Conservation (phyloP, 2,888 invertebrate genomes). For the Patella pellucida region DNA sequence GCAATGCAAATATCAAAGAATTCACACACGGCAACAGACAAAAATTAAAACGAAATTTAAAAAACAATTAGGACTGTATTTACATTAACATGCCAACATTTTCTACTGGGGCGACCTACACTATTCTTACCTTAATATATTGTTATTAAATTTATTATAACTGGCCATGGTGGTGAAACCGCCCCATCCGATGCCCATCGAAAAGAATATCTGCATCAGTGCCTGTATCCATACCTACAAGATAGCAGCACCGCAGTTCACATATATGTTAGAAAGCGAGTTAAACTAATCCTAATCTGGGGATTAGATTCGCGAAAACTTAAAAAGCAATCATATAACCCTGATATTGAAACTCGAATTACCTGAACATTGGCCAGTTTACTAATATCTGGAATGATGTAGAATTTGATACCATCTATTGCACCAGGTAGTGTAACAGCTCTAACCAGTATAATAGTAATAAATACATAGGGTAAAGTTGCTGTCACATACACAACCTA, state of each 20-base stretch:
- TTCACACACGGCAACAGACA: too few species aligned
- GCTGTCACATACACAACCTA: slow-evolving; percentile 56
- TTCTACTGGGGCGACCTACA: too few species aligned
- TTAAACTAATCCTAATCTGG: too few species aligned
- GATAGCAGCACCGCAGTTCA: neutral
- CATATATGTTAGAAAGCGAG: too few species aligned
- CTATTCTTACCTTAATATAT: neutral
- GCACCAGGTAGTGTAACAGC: slow-evolving; percentile 54
- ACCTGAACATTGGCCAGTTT: slow-evolving; percentile 45
- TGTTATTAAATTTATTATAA: slow-evolving; percentile 2
- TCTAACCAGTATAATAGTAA: slow-evolving; percentile 53
- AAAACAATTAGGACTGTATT: too few species aligned
- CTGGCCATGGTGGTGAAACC: neutral
- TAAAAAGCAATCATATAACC: too few species aligned
- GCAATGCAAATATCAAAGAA: too few species aligned
- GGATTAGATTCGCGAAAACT: too few species aligned
- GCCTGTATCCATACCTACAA: neutral
- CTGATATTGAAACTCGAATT: slow-evolving; percentile 2
- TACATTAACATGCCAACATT: too few species aligned
- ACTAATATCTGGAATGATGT: slow-evolving; percentile 51
- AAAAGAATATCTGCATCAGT: neutral
- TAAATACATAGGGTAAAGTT: slow-evolving; percentile 55
- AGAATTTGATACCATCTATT: slow-evolving; percentile 54
- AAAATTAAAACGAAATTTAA: too few species aligned
- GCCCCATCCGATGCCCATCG: neutral